phyloP scores from a whole-genome alignment of 2,888 invertebrate species.

The Dione juno region DNA sequence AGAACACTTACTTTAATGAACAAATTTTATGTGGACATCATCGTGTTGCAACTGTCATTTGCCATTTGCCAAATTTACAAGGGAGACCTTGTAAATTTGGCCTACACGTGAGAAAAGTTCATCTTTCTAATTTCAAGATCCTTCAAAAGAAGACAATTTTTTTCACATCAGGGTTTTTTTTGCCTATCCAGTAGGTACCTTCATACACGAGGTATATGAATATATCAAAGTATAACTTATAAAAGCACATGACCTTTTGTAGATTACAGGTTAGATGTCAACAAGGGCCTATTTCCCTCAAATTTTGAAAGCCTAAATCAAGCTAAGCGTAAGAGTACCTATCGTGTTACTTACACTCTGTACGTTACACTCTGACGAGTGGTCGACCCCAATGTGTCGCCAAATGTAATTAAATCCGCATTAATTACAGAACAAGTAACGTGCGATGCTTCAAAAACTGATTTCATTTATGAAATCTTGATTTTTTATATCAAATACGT shows the following conservation, averaged over 20 bases:
- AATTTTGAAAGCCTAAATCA: neutral
- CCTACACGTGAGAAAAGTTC: no score
- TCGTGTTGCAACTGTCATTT: no score
- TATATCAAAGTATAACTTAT: no score
- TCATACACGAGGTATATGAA: no score
- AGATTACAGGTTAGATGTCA: constrained; percentile 12
- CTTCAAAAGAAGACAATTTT: no score
- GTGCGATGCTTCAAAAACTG: constrained; percentile 8
- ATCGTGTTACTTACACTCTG: neutral
- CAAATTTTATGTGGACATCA: neutral
- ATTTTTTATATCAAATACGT: neutral
- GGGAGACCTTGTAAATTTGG: no score
- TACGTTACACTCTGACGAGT: constrained; percentile 30
- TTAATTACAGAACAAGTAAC: constrained; percentile 33
- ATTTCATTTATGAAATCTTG: constrained; percentile 18
- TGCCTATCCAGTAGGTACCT: no score
- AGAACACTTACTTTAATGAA: neutral
- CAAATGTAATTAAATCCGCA: constrained; percentile 39
- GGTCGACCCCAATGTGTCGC: constrained; percentile 38
- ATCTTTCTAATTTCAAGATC: no score
- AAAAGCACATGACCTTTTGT: no score
- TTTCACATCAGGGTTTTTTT: no score
- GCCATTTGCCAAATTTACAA: no score
- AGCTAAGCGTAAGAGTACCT: constrained; percentile 6
- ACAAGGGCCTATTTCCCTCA: constrained; percentile 8